Evolutionary conservation across 2,888 invertebrate species (phyloP), one percentile per base, ranked within the genome.

Genomic region (Macropis europaea): DNA sequence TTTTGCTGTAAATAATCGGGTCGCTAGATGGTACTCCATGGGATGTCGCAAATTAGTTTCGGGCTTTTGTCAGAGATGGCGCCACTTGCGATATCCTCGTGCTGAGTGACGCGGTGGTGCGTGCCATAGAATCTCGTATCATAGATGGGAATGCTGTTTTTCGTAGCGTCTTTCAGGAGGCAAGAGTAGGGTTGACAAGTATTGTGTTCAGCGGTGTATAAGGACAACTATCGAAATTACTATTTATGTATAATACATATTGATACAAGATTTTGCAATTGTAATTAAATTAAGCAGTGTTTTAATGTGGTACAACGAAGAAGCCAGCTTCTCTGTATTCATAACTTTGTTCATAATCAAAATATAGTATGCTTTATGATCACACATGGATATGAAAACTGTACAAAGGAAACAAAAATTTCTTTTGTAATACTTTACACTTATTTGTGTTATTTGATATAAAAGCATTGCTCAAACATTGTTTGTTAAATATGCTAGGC

Each of bases 251-350:
- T 73, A 34, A 64, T 52, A 73, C 45, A 72, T 36, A 56, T 59
- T 54, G 57, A 34, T 53, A 72, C 34, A 63, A 50, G 59, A 38
- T 19, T 38, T 43, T 54, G 26, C 57, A 38, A 22, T 36, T 56
- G 36, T 13, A 53, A 53, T 61, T 73, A 66, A 61, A 54, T 64
- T 53, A 64, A 47, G 36, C 3, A 36, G 28, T 50, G 22, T 57
- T 63, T 63, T 13, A 53, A 75, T 36, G 2, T 74, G 61, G 63
- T 56, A 56, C 34, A 63, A 45, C 32, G 28, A 72, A 75, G 75
- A 75, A 75, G 75, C 75, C 69, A 75, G 75, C 75, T 75, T 75
- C 63, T 69, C 38, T 61, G 40, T 38, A 48, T 40, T 32, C 53
- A 48, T 42, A 47, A 22, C 19, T 32, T 50, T 40, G 13, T 1